Percentiles rank a stretch among this genome's conserved stretches.
These are phyloP conservation scores for Apodemus speciosus DNA, from an alignment of 2,113 vertebrate species.

Conservation along the genomic window DNA sequence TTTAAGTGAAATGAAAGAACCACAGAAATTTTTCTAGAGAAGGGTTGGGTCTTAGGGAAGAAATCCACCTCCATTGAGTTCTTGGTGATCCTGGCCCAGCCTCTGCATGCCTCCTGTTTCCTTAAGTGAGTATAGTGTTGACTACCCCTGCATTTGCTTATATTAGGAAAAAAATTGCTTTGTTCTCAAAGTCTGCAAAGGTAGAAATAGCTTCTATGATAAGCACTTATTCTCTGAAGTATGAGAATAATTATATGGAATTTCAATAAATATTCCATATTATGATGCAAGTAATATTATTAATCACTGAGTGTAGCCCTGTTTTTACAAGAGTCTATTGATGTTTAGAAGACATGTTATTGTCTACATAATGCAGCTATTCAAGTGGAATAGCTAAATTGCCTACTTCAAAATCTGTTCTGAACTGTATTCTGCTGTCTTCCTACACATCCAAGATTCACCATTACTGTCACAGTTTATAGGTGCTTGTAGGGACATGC, in stretches of 20 bases:
- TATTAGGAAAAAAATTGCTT: constrained; percentile 23
- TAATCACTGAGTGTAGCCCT: background rate
- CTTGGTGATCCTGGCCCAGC: background rate
- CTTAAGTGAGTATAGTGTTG: background rate
- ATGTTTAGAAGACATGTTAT: background rate
- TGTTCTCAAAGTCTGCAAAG: background rate
- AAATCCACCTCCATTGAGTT: background rate
- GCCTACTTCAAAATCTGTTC: background rate
- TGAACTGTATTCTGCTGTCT: background rate
- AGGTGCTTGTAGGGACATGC: background rate
- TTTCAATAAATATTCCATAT: constrained; percentile 34
- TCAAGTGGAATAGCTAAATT: constrained; percentile 7
- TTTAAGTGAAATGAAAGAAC: constrained; percentile 57
- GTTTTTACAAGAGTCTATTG: background rate
- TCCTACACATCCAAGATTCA: constrained; percentile 8
- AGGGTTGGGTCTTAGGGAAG: constrained; percentile 1
- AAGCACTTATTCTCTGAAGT: background rate
- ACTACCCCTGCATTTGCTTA: constrained; percentile 25
- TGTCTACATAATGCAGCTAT: constrained; percentile 20
- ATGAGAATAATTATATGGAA: constrained; percentile 2
- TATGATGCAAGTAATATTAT: background rate
- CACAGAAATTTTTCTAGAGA: constrained; percentile 59
- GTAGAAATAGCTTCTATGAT: background rate
- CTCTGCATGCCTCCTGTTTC: constrained; percentile 45
- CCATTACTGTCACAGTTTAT: background rate